These are phyloP conservation scores for Torymus texanus DNA, from an alignment of 2,888 invertebrate genomes.

Conservation along the genomic window DNA sequence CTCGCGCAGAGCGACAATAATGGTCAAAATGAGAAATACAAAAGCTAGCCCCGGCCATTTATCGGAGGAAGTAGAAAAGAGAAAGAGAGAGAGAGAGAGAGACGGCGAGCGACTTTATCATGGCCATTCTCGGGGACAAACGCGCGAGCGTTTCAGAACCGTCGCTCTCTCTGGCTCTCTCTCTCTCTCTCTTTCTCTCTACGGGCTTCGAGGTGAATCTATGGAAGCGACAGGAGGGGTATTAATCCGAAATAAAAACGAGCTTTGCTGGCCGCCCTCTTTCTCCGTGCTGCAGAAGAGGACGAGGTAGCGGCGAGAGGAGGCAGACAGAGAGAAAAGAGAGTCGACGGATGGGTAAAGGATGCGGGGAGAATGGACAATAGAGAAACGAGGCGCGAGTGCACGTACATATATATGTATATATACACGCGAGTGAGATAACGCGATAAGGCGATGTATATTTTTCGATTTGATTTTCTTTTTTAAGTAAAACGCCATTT, in stretches of 20 bases:
- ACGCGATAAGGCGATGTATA: too few species aligned
- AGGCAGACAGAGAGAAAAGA: constrained; percentile 45
- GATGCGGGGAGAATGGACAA: constrained; percentile 38
- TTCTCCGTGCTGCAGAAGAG: not conserved
- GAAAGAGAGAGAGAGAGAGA: not conserved
- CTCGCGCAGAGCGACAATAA: constrained; percentile 38
- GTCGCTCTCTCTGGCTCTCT: constrained; percentile 6
- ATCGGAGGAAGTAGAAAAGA: constrained; percentile 10
- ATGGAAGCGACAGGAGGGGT: constrained; percentile 40
- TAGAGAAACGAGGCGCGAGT: constrained; percentile 26
- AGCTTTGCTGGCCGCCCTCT: not conserved
- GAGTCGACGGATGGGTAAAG: constrained; percentile 42
- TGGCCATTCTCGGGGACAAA: constrained; percentile 28
- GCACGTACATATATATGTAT: too few species aligned
- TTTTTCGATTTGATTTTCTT: too few species aligned
- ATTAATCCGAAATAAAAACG: constrained; percentile 53
- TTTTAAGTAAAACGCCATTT: too few species aligned
- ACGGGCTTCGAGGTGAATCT: constrained; percentile 43
- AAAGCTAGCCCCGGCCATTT: constrained; percentile 29
- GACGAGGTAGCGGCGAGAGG: not conserved
- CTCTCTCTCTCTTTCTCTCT: constrained; percentile 22
- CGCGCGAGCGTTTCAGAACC: constrained; percentile 45
- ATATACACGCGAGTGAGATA: too few species aligned
- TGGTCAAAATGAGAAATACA: constrained; percentile 40
- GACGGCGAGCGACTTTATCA: constrained; percentile 40